Evolutionary conservation across 2,797 vertebrate genomes (phyloP).

Genomic region (Megalops cyprinoides): DNA sequence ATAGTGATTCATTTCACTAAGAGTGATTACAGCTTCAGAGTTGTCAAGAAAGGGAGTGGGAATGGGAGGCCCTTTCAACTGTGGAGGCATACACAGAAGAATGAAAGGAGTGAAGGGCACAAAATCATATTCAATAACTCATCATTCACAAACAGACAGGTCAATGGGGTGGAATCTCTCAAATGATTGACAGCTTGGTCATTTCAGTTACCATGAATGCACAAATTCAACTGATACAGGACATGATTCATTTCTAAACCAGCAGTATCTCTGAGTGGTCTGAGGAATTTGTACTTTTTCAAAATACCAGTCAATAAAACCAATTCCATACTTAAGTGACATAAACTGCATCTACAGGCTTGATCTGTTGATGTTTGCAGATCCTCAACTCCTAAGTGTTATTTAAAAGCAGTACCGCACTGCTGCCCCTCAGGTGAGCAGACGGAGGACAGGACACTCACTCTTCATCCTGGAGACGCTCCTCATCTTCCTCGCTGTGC

Average conservation of each 20-base stretch:
- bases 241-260: neutral
- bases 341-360: no score
- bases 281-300: neutral
- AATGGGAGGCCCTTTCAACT: constrained; percentile 50
- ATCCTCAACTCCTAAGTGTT: neutral
- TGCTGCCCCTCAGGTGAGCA: neutral
- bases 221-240: constrained; percentile 20
- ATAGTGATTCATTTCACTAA: constrained; percentile 30
- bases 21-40: constrained; percentile 41
- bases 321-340: no score
- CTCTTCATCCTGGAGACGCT: constrained; percentile 89
- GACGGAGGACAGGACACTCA: constrained; percentile 65
- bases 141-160: constrained; percentile 37
- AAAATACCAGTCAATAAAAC: neutral
- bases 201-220: constrained; percentile 4
- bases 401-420: neutral
- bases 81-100: constrained; percentile 45
- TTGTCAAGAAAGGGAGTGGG: constrained; percentile 30
- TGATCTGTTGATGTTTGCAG: neutral
- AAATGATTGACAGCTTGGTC: constrained; percentile 35
- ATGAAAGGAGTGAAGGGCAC: constrained; percentile 52
- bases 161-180: constrained; percentile 39
- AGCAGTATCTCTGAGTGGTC: neutral
- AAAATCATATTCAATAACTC: constrained; percentile 67
- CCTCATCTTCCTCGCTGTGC: constrained; percentile 87